Evolutionary conservation across 2,888 invertebrate genomes (phyloP).

Genomic region (Rotaria magnacalcarata): DNA sequence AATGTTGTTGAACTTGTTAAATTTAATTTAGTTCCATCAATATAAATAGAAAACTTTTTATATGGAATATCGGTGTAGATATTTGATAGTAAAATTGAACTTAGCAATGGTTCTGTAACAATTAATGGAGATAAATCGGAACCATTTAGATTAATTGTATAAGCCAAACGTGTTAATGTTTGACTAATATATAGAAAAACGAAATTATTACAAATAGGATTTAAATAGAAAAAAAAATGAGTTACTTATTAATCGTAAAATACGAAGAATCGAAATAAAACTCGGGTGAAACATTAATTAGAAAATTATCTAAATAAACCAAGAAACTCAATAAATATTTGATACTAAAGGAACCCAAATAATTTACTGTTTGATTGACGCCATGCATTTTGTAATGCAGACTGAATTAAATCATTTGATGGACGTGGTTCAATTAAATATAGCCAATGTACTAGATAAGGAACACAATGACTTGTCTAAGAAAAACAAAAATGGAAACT

Average conservation of each 20-base stretch:
- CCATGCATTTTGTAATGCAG: slow-evolving; percentile 26
- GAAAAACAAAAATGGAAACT: neutral
- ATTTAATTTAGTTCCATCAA: neutral
- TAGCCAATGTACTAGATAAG: neutral
- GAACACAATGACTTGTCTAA: neutral
- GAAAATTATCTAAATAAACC: neutral
- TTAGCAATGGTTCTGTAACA: neutral
- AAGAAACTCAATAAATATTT: neutral
- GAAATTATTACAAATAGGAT: neutral
- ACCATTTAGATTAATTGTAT: slow-evolving; percentile 10
- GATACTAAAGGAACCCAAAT: too few relatives aligned
- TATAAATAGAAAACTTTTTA: neutral
- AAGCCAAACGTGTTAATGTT: neutral
- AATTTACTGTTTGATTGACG: slow-evolving; percentile 20
- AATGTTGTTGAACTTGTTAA: neutral
- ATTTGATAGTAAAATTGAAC: neutral
- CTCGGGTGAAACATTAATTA: neutral
- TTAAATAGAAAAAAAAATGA: neutral
- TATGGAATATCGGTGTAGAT: neutral
- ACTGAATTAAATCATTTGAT: neutral
- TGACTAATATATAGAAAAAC: neutral
- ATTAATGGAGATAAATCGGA: neutral
- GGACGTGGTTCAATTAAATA: slow-evolving; percentile 21
- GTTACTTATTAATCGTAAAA: neutral
- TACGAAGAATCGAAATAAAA: neutral